Base-by-base conservation (phyloP, 2,113 vertebrate genomes). In the Nothocercus julius region DNA sequence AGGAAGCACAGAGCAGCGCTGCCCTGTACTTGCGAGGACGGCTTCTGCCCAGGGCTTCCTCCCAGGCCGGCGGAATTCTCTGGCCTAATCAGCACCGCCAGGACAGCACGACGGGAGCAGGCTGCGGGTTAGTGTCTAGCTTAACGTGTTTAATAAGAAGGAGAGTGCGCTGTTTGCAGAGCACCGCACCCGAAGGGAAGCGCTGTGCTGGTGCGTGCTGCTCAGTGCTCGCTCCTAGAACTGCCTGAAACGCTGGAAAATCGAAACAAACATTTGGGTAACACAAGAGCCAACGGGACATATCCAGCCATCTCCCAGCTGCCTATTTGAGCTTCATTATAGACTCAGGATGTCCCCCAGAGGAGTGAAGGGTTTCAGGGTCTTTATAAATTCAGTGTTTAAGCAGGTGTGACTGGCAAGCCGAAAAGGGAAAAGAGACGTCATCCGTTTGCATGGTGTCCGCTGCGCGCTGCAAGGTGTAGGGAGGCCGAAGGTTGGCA, bases 31-130 rank as follows among this genome's bases (percentile, higher is more conserved):
- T 77, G 5, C n/a, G 53, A 78, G 51, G 62, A 16, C 14, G 49
- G 0, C 34, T 25, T 85, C 18, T 67, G 61, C 19, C 38, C 67
- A 22, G 0, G 0, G 40, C 5, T 66, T 27, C 5, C n/a, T 62
- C 14, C 42, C 3, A 0, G 14, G 2, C 64, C 38, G 40, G 32
- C 22, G 34, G 13, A 22, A 30, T 61, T 56, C 82, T 85, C 67
- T 76, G 47, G 68, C 47, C 44, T 80, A 36, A 38, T 5, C 3
- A 7, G 15, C 2, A 1, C 82, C 92, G 11, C 25, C 30, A 42
- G 6, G 79, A 38, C 30, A 73, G 49, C 53, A 36, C 17, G 20
- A 0, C 0, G 19, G 53, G 36, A 82, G 49, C 13, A 27, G 82
- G 9, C 30, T 79, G 54, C 72, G 47, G n/a, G 27, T 73, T 76